A percentile compares a stretch with the other conserved stretches of the same genome.
These are phyloP conservation scores for Caenorhabditis sp. DNA, from an alignment of 2,888 invertebrate species.

Conservation along the genomic window DNA sequence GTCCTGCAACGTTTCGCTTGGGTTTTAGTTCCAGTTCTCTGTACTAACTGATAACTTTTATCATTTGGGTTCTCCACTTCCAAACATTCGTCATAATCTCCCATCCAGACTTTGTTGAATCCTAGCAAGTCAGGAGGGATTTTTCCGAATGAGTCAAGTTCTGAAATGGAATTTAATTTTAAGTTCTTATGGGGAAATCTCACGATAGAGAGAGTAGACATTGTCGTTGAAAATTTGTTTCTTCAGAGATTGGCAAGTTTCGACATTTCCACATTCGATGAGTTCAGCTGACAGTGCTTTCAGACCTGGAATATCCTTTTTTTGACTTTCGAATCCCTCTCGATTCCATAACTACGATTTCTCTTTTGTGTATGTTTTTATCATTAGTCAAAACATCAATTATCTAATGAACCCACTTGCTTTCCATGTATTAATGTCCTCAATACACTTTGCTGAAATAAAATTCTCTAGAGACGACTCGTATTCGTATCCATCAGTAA, in stretches of 20 bases:
- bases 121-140: slow-evolving; percentile 55
- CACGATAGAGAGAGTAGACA: slow-evolving; percentile 52
- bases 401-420: slow-evolving; percentile 33
- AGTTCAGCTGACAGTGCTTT: slow-evolving; percentile 36
- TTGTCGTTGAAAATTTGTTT: slow-evolving; percentile 45
- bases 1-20: slow-evolving; percentile 22
- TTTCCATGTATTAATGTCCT: slow-evolving; percentile 40
- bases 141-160: slow-evolving; percentile 59
- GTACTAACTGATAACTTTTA: slow-evolving; percentile 37
- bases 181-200: background rate
- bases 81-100: slow-evolving; percentile 61
- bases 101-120: slow-evolving; percentile 62
- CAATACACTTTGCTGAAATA: slow-evolving; percentile 30
- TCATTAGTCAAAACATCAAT: background rate
- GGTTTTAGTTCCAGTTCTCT: background rate
- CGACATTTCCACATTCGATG: slow-evolving; percentile 15
- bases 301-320: too few species aligned
- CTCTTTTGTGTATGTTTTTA: background rate
- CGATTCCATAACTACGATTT: too few species aligned
- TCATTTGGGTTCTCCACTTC: slow-evolving; percentile 44
- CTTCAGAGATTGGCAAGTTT: slow-evolving; percentile 36
- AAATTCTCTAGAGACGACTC: slow-evolving; percentile 11
- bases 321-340: too few species aligned
- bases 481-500: slow-evolving; percentile 17
- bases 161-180: slow-evolving; percentile 18